Evolutionary conservation across 1,140 invertebrate genomes (phyloP).

Genomic region (Asobara japonica): DNA sequence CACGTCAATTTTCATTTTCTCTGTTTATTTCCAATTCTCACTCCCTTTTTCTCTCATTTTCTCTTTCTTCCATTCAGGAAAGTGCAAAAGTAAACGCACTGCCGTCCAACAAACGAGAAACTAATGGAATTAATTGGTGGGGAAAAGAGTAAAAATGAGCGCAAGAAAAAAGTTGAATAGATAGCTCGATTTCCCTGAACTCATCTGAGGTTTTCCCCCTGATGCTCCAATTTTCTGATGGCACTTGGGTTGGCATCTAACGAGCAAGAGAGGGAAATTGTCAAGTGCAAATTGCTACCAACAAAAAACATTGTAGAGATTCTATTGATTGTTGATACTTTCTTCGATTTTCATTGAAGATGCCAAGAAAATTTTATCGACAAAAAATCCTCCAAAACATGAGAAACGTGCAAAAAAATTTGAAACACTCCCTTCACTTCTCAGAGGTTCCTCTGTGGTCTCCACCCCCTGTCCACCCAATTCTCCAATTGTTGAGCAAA

Average conservation of each 20-base stretch:
- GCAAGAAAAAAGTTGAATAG: conserved; percentile 13
- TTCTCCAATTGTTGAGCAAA: no score
- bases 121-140: not conserved
- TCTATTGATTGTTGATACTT: no score
- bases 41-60: conserved; percentile 9
- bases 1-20: not conserved
- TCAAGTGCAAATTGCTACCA: conserved; percentile 14
- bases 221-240: not conserved
- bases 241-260: not conserved
- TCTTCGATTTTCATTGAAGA: no score
- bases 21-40: not conserved
- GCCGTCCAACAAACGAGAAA: not conserved
- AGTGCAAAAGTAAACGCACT: conserved; percentile 23
- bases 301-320: no score
- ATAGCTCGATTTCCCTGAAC: not conserved
- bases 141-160: not conserved
- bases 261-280: not conserved
- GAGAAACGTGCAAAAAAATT: no score
- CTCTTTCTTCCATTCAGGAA: conserved; percentile 25
- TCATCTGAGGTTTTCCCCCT: not conserved
- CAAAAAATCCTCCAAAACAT: no score
- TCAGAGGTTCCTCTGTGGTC: no score
- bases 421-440: no score
- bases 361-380: no score
- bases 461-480: no score